Base-by-base conservation (phyloP, 2,113 vertebrate genomes). In the Acrocephalus kingi region DNA sequence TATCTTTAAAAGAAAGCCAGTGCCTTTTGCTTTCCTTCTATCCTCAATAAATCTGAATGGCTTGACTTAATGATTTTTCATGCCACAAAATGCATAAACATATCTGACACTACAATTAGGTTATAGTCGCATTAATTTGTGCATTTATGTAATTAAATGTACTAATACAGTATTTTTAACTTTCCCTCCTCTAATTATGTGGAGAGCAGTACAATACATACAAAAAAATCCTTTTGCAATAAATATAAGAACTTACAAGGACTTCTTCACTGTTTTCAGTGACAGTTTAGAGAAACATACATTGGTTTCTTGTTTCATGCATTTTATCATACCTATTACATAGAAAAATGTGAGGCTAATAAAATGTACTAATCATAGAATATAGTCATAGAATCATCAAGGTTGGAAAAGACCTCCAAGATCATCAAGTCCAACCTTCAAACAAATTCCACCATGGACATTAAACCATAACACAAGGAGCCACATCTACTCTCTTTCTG, bases 361-460 rank as follows among this genome's bases (percentile, higher is more conserved):
- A 54, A 84, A 89, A 89, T 49, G 51, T 20, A 28, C 9, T 67
- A 46, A n/a, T 28, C 28, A 59, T 7, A 81, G 68, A 24, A 59
- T 45, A 39, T 33, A 67, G 10, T 52, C 9, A 46, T 17, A 25
- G 28, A 59, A 67, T 46, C 15, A 46, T 12, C 28, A 61, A 11
- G 39, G 9, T 14, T 59, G 52, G 37, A 52, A 67, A 67, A 89
- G 23, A n/a, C 6, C 9, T 20, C 33, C 28, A 67, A 54, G 23
- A 67, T 25, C 15, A 51, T 73, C 52, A 75, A 46, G 52, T 39
- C 23, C 33, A 54, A 6, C 28, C 16, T 59, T 59, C 0, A 0
- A 75, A 39, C 0, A 0, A 67, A 37, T 28, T 45, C 27, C 15
- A 45, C 5, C 5, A 17, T 6, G 39, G 33, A 46, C 45, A 39